These are phyloP conservation scores for Dryobota labecula DNA, from an alignment of 2,888 invertebrate genomes.

Conservation along the genomic window DNA sequence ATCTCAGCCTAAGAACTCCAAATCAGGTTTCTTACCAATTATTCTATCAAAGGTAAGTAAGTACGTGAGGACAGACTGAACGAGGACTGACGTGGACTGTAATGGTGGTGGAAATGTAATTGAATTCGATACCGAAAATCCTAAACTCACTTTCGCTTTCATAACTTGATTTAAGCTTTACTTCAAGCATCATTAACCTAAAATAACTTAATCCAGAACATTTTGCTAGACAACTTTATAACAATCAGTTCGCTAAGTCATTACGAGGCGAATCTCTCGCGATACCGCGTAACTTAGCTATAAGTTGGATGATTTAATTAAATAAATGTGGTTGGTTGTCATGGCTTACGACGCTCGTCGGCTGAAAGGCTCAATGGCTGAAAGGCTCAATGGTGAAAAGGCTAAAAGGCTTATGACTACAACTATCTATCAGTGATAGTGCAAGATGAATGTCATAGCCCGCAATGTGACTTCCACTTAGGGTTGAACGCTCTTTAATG, in stretches of 20 bases:
- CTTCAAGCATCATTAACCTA: constrained; percentile 26
- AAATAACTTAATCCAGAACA: constrained; percentile 24
- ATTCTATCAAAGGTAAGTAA: too few species aligned
- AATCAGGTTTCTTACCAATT: background rate
- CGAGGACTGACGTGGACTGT: background rate
- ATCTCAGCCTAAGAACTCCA: background rate
- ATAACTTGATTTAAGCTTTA: constrained; percentile 19
- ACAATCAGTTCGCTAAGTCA: constrained; percentile 47
- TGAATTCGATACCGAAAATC: background rate
- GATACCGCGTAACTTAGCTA: constrained; percentile 28
- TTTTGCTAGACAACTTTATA: constrained; percentile 41
- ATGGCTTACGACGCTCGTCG: constrained; percentile 25
- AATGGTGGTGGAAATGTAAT: too few species aligned
- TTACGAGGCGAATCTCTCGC: constrained; percentile 43
- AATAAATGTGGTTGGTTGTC: constrained; percentile 50
- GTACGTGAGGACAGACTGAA: background rate
- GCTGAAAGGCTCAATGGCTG: constrained; percentile 5
- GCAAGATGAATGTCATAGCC: constrained; percentile 40
- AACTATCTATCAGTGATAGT: constrained; percentile 45
- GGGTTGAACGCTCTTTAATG: constrained; percentile 13
- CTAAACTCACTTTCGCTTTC: background rate
- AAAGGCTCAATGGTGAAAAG: constrained; percentile 31
- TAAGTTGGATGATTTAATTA: constrained; percentile 53
- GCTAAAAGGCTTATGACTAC: constrained; percentile 37
- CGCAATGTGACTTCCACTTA: background rate